Evolutionary conservation across 2,888 invertebrate species (phyloP), one percentile per base, ranked within the genome.

Genomic region (Dicranocentrus wangi): DNA sequence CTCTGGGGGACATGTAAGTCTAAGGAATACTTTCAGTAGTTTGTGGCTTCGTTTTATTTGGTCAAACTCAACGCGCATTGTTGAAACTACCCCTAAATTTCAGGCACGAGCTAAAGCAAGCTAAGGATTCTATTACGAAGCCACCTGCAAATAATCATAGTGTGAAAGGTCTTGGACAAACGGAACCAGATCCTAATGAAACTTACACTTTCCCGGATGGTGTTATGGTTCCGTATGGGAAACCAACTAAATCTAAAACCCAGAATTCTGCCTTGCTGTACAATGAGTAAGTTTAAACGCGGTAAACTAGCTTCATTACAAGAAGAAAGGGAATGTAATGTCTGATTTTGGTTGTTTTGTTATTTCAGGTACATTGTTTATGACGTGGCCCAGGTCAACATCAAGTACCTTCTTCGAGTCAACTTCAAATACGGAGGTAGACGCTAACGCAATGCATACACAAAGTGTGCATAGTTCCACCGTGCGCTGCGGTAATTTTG

Each of bases 341-440:
- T 23, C n/a, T n/a, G n/a, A n/a, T n/a, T n/a, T n/a, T n/a, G n/a
- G n/a, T n/a, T n/a, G n/a, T n/a, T n/a, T n/a, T n/a, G n/a, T 43
- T 43, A 81, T 69, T 70, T 82, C 89, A 92, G 92, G 90, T 94
- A 92, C 88, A 95, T 99, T 89, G 98, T 99, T 0, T 99, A 99
- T 89, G 97, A 99, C 89, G 92, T 95, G 43, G 95, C 96, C 13
- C 99, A 99, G 90, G 94, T 98, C 42, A 94, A 95, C 87, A 93
- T 96, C 82, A 93, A 94, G 88, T 99, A 99, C 88, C 90, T 99
- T 87, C 88, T 98, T 82, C 93, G 94, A 88, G 91, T 94, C 90
- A 93, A 96, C 83, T 98, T 98, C 90, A 93, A 95, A 84, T 95
- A 93, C 89, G 94, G 93, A 76, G 92, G 89, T 87, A 39, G 70